phyloP scores from a whole-genome alignment of 1,140 invertebrate genomes.

The Aphelenchoides fujianensis region DNA sequence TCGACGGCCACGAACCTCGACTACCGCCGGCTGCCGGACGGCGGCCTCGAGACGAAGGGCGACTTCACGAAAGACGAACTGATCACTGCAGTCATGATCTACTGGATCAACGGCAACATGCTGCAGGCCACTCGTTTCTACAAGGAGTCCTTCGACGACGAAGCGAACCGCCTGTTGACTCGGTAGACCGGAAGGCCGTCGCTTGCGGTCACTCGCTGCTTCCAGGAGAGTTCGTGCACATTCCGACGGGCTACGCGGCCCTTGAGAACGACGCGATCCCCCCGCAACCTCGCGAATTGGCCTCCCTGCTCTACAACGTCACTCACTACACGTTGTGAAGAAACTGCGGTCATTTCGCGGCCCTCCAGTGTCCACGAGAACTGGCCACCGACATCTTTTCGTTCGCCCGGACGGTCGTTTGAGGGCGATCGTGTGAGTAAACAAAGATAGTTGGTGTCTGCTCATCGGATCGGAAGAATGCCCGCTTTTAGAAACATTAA shows the following conservation, averaged over 20 bases:
- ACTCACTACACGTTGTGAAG: constrained; percentile 38
- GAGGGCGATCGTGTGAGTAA: no score
- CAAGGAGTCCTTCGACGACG: constrained; percentile 29
- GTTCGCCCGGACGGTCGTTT: constrained; percentile 26
- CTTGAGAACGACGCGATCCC: constrained; percentile 33
- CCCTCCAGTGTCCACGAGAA: constrained; percentile 35
- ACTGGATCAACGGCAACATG: constrained; percentile 69
- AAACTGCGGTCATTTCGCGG: constrained; percentile 45
- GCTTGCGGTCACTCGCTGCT: no score
- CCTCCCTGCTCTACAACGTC: constrained; percentile 24
- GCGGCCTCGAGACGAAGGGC: constrained; percentile 65
- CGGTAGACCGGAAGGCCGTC: no score
- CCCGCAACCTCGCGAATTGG: constrained; percentile 26
- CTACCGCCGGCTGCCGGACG: constrained; percentile 67
- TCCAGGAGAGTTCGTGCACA: constrained; percentile 27
- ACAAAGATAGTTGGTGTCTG: no score
- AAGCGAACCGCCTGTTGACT: no score
- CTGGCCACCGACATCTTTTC: constrained; percentile 35
- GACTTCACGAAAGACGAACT: constrained; percentile 73
- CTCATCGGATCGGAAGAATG: no score
- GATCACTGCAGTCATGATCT: constrained; percentile 83
- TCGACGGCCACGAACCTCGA: constrained; percentile 71
- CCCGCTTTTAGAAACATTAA: no score
- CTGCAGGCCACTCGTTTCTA: constrained; percentile 37
- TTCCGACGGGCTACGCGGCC: constrained; percentile 47